phyloP scores from a whole-genome alignment of 2,797 vertebrate species.

The Taenioides sp. region DNA sequence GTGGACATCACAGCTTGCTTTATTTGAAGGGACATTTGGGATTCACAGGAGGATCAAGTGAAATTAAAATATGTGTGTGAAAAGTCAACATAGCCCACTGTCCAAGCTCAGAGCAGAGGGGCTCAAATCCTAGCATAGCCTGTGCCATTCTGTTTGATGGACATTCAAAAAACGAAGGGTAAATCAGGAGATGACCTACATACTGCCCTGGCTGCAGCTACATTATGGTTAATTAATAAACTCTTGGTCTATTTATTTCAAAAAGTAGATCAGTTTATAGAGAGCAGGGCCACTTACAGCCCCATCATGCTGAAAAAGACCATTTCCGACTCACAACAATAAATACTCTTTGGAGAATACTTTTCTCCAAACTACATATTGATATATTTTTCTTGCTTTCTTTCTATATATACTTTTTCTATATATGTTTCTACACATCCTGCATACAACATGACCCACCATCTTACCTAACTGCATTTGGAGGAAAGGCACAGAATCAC shows the following conservation, averaged over 20 bases:
- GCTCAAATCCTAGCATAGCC: conserved; percentile 36
- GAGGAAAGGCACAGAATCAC: no score
- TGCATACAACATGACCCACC: neutral
- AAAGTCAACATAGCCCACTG: conserved; percentile 28
- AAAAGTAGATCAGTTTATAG: conserved; percentile 16
- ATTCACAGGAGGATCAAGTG: conserved; percentile 21
- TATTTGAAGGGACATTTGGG: conserved; percentile 22
- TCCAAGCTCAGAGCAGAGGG: conserved; percentile 30
- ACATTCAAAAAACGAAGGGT: conserved; percentile 49
- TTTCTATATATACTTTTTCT: neutral
- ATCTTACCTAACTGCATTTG: no score
- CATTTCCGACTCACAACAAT: neutral
- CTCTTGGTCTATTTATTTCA: conserved; percentile 40
- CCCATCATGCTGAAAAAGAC: conserved; percentile 21
- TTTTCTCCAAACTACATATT: neutral
- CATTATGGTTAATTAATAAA: conserved; percentile 47
- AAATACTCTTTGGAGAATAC: neutral
- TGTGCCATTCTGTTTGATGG: conserved; percentile 64
- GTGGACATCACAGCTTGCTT: conserved; percentile 16
- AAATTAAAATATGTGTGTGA: conserved; percentile 32
- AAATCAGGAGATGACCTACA: conserved; percentile 64
- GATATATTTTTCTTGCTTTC: no score
- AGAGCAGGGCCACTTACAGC: conserved; percentile 25
- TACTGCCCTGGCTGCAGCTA: conserved; percentile 43
- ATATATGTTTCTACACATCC: neutral